These are phyloP conservation scores for Sacculina carcini DNA, from an alignment of 2,888 invertebrate species.

Conservation along the genomic window DNA sequence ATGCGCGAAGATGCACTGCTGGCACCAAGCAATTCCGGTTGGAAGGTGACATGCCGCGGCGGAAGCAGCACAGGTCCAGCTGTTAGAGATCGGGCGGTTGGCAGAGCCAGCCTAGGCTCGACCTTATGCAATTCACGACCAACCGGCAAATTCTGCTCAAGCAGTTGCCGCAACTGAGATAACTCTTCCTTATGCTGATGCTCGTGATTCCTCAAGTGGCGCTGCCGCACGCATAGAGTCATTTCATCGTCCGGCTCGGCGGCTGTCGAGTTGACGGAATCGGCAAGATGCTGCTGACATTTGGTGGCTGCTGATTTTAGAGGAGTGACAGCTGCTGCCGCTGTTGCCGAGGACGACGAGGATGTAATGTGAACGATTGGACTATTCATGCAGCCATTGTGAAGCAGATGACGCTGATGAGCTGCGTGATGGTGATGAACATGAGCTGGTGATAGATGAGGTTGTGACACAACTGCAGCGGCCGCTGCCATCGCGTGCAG, in stretches of 20 bases:
- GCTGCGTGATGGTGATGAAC: too few species aligned
- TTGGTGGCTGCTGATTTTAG: neutral
- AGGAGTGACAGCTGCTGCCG: slow-evolving; percentile 3
- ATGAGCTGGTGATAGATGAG: too few species aligned
- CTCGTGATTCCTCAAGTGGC: slow-evolving; percentile 40
- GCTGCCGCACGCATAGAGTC: slow-evolving; percentile 17
- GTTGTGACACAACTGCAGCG: neutral
- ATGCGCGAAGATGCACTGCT: slow-evolving; percentile 13
- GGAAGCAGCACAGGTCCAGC: slow-evolving; percentile 14
- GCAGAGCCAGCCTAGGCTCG: too few species aligned
- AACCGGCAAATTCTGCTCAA: slow-evolving; percentile 34
- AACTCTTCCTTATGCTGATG: slow-evolving; percentile 31
- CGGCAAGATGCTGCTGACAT: neutral
- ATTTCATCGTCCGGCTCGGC: neutral
- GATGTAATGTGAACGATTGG: too few species aligned
- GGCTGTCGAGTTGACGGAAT: neutral
- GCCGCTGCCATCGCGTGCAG: neutral
- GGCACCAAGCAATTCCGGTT: slow-evolving; percentile 20
- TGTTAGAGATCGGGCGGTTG: too few species aligned
- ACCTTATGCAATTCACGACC: slow-evolving; percentile 5
- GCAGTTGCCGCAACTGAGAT: slow-evolving; percentile 40
- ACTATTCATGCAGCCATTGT: too few species aligned
- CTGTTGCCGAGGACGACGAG: neutral
- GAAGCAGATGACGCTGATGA: too few species aligned
- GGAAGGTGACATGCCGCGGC: slow-evolving; percentile 30